Conservation (phyloP, 2,797 vertebrate species). For the Oreochromis grahami region DNA sequence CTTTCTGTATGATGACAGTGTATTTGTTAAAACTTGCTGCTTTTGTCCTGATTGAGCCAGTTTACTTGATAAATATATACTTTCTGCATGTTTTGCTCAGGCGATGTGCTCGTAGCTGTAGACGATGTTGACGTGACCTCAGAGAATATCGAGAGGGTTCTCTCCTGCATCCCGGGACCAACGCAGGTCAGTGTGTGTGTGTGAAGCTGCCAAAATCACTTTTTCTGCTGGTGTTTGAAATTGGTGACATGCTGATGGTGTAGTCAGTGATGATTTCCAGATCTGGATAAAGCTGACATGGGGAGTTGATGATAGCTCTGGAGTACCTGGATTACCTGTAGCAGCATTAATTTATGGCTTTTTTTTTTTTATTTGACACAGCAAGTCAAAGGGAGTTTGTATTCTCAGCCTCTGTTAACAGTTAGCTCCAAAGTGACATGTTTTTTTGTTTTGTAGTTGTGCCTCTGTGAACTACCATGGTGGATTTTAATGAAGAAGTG, state of each 20-base stretch:
- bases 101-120: constrained; percentile 89
- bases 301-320: not conserved
- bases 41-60: not conserved
- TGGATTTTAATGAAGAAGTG: not conserved
- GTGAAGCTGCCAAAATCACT: not conserved
- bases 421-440: not conserved
- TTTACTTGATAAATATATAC: not conserved
- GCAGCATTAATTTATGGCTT: not conserved
- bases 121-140: constrained; percentile 92
- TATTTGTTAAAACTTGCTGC: not conserved
- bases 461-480: not conserved
- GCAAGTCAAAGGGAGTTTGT: not conserved
- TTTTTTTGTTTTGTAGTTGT: not conserved
- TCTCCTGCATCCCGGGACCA: constrained; percentile 93
- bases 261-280: not conserved
- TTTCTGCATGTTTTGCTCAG: constrained; percentile 63
- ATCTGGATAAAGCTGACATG: not conserved
- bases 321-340: not conserved
- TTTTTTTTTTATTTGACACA: not conserved
- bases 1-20: not conserved
- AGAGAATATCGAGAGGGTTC: constrained; percentile 94
- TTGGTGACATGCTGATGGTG: not conserved
- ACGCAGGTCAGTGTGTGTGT: constrained; percentile 82
- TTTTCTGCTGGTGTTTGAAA: not conserved
- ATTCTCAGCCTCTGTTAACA: not conserved